Base-by-base conservation (phyloP, 2,888 invertebrate species). In the Pomacea canaliculata region DNA sequence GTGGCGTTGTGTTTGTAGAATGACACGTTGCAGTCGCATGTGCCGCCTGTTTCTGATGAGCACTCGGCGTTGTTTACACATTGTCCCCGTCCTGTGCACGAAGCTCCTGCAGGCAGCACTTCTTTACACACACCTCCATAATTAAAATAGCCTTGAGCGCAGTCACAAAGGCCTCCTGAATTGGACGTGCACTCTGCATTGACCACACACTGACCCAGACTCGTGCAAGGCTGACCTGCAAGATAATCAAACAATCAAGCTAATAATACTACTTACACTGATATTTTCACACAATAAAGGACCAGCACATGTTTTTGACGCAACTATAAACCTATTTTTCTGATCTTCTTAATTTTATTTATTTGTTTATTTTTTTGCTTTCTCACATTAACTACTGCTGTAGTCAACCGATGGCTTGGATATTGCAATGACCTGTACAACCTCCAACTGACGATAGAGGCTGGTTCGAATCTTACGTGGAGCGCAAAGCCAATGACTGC, bases 21-120 rank as follows among this genome's bases (percentile, higher is more conserved):
- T 7, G 65, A 67, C 1, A 63, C 66, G 68, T 65, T 62, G 59
- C 78, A 79, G 70, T 76, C 73, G 59, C 78, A 79, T 0, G 71
- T 76, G 63, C 78, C 78, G 2, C 78, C 78, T 7, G 76, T 70
- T 46, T 69, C 59, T 8, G 76, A 59, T 19, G 76, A 73, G 60
- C 78, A 79, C 68, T 74, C 71, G 62, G 78, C 76, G 63, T 76
- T 56, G 27, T 51, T 23, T 18, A 79, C 78, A 27, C 78, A 79
- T 56, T 67, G 72, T 1, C 76, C 78, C 23, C 65, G 65, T 7
- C 56, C 65, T 46, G 69, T 76, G 59, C 78, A 79, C 3, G 76
- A 70, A 9, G 60, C 37, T 5, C 76, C 76, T 12, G 78, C 73
- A 23, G 71, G 67, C 51, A 76, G n/a, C 49, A 71, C 71, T n/a